A percentile compares a stretch with the other conserved stretches of the same genome.
phyloP scores from a whole-genome alignment of 2,797 vertebrate genomes.

The Alfaro cultratus region DNA sequence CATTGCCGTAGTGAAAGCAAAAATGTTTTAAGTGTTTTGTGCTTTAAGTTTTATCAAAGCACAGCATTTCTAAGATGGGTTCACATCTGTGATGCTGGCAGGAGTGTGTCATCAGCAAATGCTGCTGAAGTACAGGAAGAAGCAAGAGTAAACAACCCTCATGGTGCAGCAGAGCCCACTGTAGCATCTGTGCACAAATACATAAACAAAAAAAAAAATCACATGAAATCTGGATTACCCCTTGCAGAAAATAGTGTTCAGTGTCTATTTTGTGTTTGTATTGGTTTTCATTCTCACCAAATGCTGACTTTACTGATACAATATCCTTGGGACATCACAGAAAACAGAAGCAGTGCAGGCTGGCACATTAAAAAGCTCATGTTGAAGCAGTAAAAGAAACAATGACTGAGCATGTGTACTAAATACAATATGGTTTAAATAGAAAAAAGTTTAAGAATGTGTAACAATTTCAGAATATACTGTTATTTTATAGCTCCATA shows the following conservation, averaged over 20 bases:
- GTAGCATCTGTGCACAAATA: constrained; percentile 23
- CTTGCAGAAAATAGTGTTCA: not conserved
- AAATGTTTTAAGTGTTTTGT: constrained; percentile 16
- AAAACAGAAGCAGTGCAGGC: constrained; percentile 30
- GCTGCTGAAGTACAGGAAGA: constrained; percentile 5
- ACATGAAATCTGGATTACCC: constrained; percentile 30
- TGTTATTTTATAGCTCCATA: not conserved
- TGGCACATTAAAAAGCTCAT: constrained; percentile 23
- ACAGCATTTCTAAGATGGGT: constrained; percentile 1
- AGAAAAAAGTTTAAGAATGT: not conserved
- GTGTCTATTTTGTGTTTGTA: constrained; percentile 10
- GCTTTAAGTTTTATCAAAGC: not conserved
- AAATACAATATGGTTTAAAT: not conserved
- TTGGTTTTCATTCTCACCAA: constrained; percentile 14
- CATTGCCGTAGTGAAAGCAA: constrained; percentile 11
- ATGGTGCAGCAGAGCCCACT: constrained; percentile 13
- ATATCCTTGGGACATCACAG: constrained; percentile 28
- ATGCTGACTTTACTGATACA: constrained; percentile 30
- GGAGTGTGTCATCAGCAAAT: constrained; percentile 26
- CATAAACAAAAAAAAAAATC: constrained; percentile 6
- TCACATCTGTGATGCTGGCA: constrained; percentile 14
- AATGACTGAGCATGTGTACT: constrained; percentile 21
- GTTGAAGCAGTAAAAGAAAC: constrained; percentile 14
- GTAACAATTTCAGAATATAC: not conserved
- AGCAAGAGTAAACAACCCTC: constrained; percentile 8